These are phyloP conservation scores for Elegia similella DNA, from an alignment of 2,888 invertebrate genomes.

Conservation along the genomic window DNA sequence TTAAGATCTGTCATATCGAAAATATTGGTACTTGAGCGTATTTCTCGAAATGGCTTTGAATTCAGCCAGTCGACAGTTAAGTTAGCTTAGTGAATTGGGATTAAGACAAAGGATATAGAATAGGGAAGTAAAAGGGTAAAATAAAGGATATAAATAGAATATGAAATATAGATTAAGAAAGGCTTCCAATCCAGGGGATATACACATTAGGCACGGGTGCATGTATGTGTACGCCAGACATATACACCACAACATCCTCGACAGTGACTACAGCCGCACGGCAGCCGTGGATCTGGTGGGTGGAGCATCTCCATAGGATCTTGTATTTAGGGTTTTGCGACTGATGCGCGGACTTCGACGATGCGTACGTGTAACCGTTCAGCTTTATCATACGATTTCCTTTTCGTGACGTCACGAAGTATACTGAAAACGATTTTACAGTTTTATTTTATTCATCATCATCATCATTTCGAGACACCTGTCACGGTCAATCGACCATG, in stretches of 20 bases:
- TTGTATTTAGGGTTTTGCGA: neutral
- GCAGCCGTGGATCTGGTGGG: conserved; percentile 34
- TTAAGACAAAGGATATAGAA: no score
- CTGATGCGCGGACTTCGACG: neutral
- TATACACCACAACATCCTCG: neutral
- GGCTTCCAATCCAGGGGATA: neutral
- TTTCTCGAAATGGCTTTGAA: no score
- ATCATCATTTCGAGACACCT: no score
- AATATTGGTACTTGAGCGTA: no score
- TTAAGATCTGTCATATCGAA: no score
- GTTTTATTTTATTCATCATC: neutral
- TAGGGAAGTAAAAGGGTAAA: no score
- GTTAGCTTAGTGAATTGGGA: no score
- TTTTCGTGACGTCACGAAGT: conserved; percentile 24
- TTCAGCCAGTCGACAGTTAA: no score
- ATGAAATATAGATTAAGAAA: neutral
- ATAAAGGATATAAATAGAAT: no score
- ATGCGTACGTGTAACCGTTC: conserved; percentile 28
- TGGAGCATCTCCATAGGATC: conserved; percentile 36
- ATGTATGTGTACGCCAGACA: neutral
- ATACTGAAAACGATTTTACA: neutral
- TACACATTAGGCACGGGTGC: conserved; percentile 14
- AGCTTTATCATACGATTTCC: conserved; percentile 31
- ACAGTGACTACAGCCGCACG: conserved; percentile 20
- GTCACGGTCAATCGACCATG: no score